Conservation (phyloP, 2,113 vertebrate species). For the Festucalex cinctus region DNA sequence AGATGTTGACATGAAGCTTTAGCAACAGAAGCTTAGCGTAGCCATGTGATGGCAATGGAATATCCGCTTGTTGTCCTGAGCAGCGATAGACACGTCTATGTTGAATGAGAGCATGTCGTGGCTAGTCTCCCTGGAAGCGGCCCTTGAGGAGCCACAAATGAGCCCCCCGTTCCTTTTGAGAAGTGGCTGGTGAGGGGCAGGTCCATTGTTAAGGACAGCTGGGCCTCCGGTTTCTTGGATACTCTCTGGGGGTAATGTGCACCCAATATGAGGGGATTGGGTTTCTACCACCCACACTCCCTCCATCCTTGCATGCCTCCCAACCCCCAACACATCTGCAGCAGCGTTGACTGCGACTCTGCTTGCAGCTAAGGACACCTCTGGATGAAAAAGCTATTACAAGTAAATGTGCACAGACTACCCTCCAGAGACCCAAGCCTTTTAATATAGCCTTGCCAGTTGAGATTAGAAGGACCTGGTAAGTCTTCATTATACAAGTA, state of each 20-base stretch:
- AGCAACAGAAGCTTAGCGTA: neutral
- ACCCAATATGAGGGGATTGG: conserved; percentile 69
- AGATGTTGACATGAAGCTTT: neutral
- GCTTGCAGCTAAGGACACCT: conserved; percentile 22
- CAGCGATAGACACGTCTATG: conserved; percentile 42
- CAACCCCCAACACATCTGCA: conserved; percentile 44
- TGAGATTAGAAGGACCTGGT: neutral
- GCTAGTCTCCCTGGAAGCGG: conserved; percentile 54
- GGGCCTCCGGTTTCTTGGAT: conserved; percentile 70
- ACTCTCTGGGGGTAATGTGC: conserved; percentile 69
- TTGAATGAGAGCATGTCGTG: conserved; percentile 54
- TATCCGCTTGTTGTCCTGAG: neutral
- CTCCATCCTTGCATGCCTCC: neutral
- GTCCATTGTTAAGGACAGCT: conserved; percentile 77
- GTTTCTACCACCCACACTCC: conserved; percentile 61
- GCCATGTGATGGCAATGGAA: neutral
- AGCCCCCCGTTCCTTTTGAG: conserved; percentile 56
- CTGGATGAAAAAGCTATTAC: conserved; percentile 15
- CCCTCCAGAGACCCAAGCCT: neutral
- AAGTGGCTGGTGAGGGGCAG: conserved; percentile 54
- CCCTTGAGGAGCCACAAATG: conserved; percentile 59
- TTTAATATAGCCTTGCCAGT: neutral
- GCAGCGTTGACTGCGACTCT: conserved; percentile 40
- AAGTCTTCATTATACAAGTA: neutral
- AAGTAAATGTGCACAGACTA: conserved; percentile 4